phyloP scores from a whole-genome alignment of 2,888 invertebrate species.

The Lingula anatina region DNA sequence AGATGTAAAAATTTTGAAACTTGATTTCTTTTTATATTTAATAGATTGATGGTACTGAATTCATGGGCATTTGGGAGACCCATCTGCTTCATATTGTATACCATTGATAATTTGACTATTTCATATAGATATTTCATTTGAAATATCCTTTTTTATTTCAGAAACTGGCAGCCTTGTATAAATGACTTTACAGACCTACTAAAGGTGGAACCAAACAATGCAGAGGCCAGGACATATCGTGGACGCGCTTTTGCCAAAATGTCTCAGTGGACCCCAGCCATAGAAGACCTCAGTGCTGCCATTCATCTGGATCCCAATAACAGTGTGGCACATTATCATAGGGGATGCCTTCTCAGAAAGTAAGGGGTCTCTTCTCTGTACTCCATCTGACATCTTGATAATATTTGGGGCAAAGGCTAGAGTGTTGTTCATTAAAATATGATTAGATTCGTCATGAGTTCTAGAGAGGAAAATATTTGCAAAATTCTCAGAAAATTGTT shows the following conservation, averaged over 20 bases:
- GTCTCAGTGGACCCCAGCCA: constrained; percentile 39
- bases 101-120: background rate
- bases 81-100: too few relatives aligned
- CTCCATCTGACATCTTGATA: too few relatives aligned
- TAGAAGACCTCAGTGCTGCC: constrained; percentile 49
- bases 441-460: too few relatives aligned
- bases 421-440: too few relatives aligned
- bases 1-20: too few relatives aligned
- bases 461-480: too few relatives aligned
- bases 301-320: constrained; percentile 49
- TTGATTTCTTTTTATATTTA: too few relatives aligned
- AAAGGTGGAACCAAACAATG: constrained; percentile 38
- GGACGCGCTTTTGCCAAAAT: constrained; percentile 42
- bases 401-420: too few relatives aligned
- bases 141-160: constrained; percentile 10
- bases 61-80: too few relatives aligned
- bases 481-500: too few relatives aligned
- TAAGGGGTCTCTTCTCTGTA: too few relatives aligned
- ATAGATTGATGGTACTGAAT: too few relatives aligned
- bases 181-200: constrained; percentile 48
- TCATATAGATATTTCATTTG: background rate
- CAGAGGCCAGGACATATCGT: constrained; percentile 38
- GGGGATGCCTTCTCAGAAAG: constrained; percentile 49
- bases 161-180: constrained; percentile 46
- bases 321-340: constrained; percentile 46